Evolutionary conservation across 2,113 vertebrate genomes (phyloP).

Genomic region (Saguinus midas): DNA sequence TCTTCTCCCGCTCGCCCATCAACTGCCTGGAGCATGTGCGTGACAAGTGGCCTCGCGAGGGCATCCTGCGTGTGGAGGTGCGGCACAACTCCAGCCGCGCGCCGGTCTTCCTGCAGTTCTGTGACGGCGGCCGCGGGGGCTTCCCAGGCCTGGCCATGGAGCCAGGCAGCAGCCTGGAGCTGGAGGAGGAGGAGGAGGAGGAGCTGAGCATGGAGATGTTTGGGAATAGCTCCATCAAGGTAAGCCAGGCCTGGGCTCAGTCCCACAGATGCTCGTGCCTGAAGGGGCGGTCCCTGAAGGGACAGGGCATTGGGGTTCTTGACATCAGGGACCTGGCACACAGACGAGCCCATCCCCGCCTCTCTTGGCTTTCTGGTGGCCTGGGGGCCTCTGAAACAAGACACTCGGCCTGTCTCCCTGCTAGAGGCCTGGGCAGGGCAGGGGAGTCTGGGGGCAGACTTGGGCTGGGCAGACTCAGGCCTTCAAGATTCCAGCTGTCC

Average conservation of each 20-base stretch:
- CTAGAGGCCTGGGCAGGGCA: neutral
- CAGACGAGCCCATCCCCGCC: neutral
- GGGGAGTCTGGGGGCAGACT: neutral
- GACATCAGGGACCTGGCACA: neutral
- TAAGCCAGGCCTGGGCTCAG: conserved; percentile 25
- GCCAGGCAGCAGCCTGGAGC: conserved; percentile 66
- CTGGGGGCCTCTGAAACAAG: neutral
- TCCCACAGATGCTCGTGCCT: neutral
- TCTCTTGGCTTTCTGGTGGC: neutral
- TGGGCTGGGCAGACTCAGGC: neutral
- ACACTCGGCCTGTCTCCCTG: neutral
- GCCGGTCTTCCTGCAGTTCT: conserved; percentile 95
- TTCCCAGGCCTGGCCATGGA: conserved; percentile 87
- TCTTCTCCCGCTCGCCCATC: conserved; percentile 97
- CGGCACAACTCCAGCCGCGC: conserved; percentile 94
- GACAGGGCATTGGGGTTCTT: neutral
- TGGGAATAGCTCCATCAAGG: conserved; percentile 92
- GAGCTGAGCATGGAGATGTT: conserved; percentile 95
- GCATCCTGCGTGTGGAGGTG: conserved; percentile 95
- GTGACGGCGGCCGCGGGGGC: conserved; percentile 79
- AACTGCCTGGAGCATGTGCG: conserved; percentile 96
- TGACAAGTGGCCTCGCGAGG: conserved; percentile 95
- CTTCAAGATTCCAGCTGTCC: neutral
- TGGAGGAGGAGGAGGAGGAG: conserved; percentile 89
- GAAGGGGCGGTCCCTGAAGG: neutral